Percentiles rank a stretch among this genome's conserved stretches.
phyloP scores from a whole-genome alignment of 2,113 vertebrate genomes.

The Heptranchias perlo region DNA sequence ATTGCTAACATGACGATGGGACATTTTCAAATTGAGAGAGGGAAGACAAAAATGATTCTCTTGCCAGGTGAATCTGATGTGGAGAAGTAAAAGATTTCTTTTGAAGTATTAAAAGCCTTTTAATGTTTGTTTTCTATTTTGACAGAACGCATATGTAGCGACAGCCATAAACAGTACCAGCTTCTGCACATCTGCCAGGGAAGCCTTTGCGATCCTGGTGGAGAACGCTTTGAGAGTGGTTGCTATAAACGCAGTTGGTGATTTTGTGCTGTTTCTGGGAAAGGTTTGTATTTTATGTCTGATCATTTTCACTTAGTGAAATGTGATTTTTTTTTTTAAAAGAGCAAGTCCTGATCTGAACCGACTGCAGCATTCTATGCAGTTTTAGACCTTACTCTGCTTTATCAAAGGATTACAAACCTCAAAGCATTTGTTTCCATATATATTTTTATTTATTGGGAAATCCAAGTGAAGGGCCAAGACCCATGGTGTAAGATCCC shows the following conservation, averaged over 20 bases:
- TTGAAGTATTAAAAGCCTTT: background rate
- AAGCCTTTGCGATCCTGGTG: constrained; percentile 92
- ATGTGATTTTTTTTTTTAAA: background rate
- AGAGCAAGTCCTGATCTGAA: background rate
- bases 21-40: background rate
- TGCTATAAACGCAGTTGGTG: constrained; percentile 91
- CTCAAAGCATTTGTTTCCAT: background rate
- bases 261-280: constrained; percentile 93
- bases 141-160: constrained; percentile 92
- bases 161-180: constrained; percentile 98
- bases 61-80: background rate
- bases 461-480: background rate
- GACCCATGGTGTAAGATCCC: background rate
- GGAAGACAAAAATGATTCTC: background rate
- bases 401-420: background rate
- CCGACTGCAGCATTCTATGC: background rate
- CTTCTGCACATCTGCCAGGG: constrained; percentile 95
- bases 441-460: too few relatives aligned
- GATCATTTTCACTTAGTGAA: background rate
- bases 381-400: background rate
- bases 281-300: constrained; percentile 64
- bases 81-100: background rate
- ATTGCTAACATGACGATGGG: background rate
- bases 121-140: constrained; percentile 32
- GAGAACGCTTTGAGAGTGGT: constrained; percentile 93